Evolutionary conservation across 2,888 invertebrate species (phyloP).

Genomic region (Agrilus cyanescens): DNA sequence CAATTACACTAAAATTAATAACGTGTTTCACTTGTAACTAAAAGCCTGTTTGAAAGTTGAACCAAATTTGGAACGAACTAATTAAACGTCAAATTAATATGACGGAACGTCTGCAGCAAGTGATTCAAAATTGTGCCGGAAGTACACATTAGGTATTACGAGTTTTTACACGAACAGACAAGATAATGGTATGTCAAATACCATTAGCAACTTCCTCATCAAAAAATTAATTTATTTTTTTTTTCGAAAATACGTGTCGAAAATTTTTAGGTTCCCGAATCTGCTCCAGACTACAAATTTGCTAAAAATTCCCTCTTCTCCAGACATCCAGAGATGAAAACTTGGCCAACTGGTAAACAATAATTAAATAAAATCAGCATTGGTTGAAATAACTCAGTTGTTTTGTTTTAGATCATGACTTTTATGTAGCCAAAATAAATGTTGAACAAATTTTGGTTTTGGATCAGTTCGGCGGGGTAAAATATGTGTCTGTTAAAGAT

Average conservation of each 20-base stretch:
- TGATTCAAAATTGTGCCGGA: too few species aligned
- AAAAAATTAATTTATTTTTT: too few species aligned
- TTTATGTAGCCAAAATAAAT: conserved; percentile 66
- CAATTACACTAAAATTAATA: too few species aligned
- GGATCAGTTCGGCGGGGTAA: conserved; percentile 74
- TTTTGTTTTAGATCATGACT: conserved; percentile 55
- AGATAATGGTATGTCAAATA: too few species aligned
- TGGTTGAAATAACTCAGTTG: neutral
- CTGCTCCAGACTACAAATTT: conserved; percentile 41
- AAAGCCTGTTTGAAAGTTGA: too few species aligned
- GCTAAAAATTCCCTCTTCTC: conserved; percentile 53
- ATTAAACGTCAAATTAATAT: too few species aligned
- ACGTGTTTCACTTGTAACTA: too few species aligned
- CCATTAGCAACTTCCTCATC: too few species aligned
- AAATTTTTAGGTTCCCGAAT: conserved; percentile 40
- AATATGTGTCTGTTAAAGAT: conserved; percentile 49
- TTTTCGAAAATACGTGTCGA: conserved; percentile 5
- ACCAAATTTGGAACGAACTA: too few species aligned
- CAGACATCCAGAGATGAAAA: conserved; percentile 57
- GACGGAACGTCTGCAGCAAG: too few species aligned
- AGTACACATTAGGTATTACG: too few species aligned
- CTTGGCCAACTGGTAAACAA: conserved; percentile 51
- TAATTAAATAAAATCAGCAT: neutral
- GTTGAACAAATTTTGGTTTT: conserved; percentile 62
- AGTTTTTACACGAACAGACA: too few species aligned